Evolutionary conservation across 92 coral and sea anemone genomes (phyloP).

Genomic region (Micromussa lordhowensis): DNA sequence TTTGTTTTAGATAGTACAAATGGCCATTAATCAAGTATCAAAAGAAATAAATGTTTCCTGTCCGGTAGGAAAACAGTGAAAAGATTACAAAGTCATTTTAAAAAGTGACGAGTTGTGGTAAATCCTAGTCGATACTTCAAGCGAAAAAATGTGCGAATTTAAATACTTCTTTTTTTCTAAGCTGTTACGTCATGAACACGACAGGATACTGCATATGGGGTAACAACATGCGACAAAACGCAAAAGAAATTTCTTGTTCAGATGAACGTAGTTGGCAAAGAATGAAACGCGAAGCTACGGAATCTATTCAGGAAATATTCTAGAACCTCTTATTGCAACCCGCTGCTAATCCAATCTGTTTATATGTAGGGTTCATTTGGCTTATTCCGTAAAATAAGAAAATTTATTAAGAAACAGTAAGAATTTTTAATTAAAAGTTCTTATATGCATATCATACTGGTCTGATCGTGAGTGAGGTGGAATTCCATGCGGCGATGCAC

Average conservation of each 20-base stretch:
- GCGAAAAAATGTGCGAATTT: not conserved
- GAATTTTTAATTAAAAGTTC: not conserved
- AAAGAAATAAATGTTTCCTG: not conserved
- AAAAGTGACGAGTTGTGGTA: not conserved
- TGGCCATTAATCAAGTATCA: not conserved
- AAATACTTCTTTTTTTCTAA: no score
- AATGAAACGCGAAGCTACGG: not conserved
- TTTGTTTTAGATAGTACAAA: not conserved
- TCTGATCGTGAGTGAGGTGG: not conserved
- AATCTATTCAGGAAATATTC: not conserved
- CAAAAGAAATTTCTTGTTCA: not conserved
- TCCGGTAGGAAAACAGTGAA: not conserved
- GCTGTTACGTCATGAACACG: not conserved
- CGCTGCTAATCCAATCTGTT: not conserved
- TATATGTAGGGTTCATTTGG: not conserved
- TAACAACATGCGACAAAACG: no score
- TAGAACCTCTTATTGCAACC: not conserved
- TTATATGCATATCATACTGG: not conserved
- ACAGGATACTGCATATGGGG: not conserved
- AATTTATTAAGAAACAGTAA: not conserved
- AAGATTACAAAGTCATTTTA: not conserved
- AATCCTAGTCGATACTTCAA: not conserved
- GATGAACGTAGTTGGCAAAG: not conserved
- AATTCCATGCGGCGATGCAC: not conserved
- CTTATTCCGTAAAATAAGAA: not conserved